Percentiles rank a stretch among this genome's conserved stretches.
phyloP scores from a whole-genome alignment of 2,888 invertebrate species.

The Neoascia interrupta region DNA sequence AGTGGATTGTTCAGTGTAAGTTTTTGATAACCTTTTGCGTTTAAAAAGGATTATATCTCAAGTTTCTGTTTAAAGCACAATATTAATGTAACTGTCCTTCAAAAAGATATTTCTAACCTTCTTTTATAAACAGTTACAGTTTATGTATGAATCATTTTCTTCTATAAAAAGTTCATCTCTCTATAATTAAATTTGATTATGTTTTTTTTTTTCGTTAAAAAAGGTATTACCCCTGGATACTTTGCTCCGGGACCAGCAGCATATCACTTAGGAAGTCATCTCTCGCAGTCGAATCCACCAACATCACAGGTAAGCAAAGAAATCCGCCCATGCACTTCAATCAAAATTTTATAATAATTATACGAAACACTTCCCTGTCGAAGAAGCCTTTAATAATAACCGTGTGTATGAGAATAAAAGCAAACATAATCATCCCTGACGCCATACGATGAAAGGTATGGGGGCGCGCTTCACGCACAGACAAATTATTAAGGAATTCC shows the following conservation, averaged over 20 bases:
- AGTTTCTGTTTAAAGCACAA: too few species aligned
- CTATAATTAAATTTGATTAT: slow-evolving; percentile 19
- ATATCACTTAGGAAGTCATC: slow-evolving; percentile 80
- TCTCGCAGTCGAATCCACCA: slow-evolving; percentile 79
- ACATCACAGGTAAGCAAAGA: slow-evolving; percentile 78
- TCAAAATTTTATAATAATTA: slow-evolving; percentile 44
- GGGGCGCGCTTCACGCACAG: slow-evolving; percentile 2
- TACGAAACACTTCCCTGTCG: slow-evolving; percentile 35
- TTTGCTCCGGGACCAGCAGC: slow-evolving; percentile 80
- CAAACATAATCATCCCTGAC: slow-evolving; percentile 59
- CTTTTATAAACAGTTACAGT: too few species aligned
- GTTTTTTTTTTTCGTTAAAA: slow-evolving; percentile 67
- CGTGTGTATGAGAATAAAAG: not conserved
- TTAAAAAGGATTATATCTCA: too few species aligned
- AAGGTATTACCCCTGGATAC: slow-evolving; percentile 80
- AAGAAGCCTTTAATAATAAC: slow-evolving; percentile 11
- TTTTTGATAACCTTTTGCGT: too few species aligned
- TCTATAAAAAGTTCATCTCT: not conserved
- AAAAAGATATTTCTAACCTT: too few species aligned
- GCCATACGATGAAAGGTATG: slow-evolving; percentile 32
- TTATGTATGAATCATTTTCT: too few species aligned
- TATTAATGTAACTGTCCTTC: too few species aligned
- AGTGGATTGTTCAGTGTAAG: too few species aligned
- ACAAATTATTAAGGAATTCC: slow-evolving; percentile 22
- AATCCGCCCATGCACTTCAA: slow-evolving; percentile 30